Percentiles rank a stretch among this genome's conserved stretches.
Conservation (phyloP, 1,140 invertebrate genomes). For the Danaus plexippus region DNA sequence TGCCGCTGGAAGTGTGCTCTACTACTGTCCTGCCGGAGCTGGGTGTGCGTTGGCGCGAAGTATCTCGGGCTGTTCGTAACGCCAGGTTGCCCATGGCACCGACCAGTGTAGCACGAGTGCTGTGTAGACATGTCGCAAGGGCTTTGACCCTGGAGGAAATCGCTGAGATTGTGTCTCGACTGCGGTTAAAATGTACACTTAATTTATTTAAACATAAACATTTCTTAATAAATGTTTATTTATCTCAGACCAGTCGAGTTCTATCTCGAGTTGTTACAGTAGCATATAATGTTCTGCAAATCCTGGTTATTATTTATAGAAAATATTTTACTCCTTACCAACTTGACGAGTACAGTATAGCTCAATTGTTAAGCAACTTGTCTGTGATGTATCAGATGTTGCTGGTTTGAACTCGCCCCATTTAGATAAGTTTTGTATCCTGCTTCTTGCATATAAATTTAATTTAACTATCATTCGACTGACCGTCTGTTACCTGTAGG, state of each 20-base stretch:
- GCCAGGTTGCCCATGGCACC: constrained; percentile 44
- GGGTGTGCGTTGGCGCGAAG: constrained; percentile 42
- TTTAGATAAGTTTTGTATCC: too few relatives aligned
- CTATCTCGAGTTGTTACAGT: background rate
- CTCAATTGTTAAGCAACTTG: too few relatives aligned
- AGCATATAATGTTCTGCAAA: too few relatives aligned
- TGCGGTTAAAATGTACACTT: constrained; percentile 43
- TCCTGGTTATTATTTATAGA: too few relatives aligned
- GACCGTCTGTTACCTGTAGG: too few relatives aligned
- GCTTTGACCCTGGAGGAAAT: constrained; percentile 31
- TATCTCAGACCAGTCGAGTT: background rate
- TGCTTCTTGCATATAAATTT: too few relatives aligned
- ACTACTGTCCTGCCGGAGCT: constrained; percentile 37
- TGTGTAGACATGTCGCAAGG: constrained; percentile 33
- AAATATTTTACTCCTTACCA: too few relatives aligned
- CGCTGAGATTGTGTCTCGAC: constrained; percentile 31
- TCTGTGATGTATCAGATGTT: too few relatives aligned
- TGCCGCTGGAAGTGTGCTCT: constrained; percentile 39
- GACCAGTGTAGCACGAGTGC: constrained; percentile 35
- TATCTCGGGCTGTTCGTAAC: constrained; percentile 35
- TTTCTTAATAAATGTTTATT: constrained; percentile 4
- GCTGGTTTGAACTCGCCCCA: too few relatives aligned
- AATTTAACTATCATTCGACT: too few relatives aligned
- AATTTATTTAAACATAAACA: too few relatives aligned
- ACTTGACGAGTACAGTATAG: too few relatives aligned